phyloP scores from a whole-genome alignment of 2,888 invertebrate species.

The Drosophila kanekoi region DNA sequence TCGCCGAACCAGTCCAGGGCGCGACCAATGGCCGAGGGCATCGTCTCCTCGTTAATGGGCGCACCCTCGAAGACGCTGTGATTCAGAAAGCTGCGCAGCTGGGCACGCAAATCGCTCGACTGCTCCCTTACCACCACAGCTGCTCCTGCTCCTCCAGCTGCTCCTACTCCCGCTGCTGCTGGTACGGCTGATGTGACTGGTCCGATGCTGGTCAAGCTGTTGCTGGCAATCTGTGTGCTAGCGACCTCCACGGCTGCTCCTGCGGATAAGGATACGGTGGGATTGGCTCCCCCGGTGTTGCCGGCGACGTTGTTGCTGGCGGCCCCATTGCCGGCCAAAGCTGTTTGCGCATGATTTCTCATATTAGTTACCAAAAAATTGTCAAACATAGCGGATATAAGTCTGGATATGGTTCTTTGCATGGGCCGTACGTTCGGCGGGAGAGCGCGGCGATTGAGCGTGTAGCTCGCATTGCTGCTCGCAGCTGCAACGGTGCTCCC shows the following conservation, averaged over 20 bases:
- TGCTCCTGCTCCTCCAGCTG: neutral
- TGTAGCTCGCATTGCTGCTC: slow-evolving; percentile 10
- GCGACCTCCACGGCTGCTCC: slow-evolving; percentile 2
- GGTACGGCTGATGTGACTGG: neutral
- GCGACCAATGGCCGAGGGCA: slow-evolving; percentile 75
- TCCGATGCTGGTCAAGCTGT: neutral
- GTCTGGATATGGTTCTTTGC: slow-evolving; percentile 44
- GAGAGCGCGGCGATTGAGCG: slow-evolving; percentile 28
- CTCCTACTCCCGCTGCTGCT: too few relatives aligned
- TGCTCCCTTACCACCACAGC: neutral
- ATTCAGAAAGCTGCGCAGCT: slow-evolving; percentile 77
- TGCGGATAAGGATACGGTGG: slow-evolving; percentile 4
- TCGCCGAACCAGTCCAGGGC: slow-evolving; percentile 81
- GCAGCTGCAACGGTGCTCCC: slow-evolving; percentile 31
- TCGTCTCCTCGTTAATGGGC: slow-evolving; percentile 79
- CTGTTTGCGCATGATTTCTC: slow-evolving; percentile 69
- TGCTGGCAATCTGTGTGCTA: neutral
- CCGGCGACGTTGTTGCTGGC: slow-evolving; percentile 6
- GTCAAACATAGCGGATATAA: slow-evolving; percentile 44
- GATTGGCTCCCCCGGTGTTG: neutral
- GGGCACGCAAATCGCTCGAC: slow-evolving; percentile 70
- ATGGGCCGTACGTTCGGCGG: slow-evolving; percentile 19
- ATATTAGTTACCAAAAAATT: slow-evolving; percentile 62
- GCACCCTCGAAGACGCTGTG: slow-evolving; percentile 77
- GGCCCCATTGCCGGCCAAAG: slow-evolving; percentile 30